Evolutionary conservation across 2,113 vertebrate species (phyloP).

Genomic region (Pseudonaja textilis): DNA sequence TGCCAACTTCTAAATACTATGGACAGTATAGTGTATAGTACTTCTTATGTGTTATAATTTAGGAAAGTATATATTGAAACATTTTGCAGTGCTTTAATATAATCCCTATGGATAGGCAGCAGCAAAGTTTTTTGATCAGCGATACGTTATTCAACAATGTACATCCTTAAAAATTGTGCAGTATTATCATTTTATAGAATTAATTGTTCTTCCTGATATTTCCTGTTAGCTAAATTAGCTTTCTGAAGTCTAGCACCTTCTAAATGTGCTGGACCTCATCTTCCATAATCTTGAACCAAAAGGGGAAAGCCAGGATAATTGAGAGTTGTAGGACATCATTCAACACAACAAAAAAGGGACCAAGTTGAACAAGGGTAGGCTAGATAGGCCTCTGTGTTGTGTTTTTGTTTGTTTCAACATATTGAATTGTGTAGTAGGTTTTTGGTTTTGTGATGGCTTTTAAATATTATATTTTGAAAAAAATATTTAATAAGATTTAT

Average conservation of each 20-base stretch:
- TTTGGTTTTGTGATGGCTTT: background rate
- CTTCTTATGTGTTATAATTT: background rate
- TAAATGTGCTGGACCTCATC: background rate
- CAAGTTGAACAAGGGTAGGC: background rate
- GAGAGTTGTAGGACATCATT: background rate
- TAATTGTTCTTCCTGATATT: rapidly evolving
- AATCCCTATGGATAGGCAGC: background rate
- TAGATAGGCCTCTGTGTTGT: background rate
- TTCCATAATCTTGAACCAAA: background rate
- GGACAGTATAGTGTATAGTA: background rate
- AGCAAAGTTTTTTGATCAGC: background rate
- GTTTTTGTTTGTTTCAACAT: rapidly evolving
- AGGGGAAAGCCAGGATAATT: background rate
- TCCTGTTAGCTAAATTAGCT: background rate
- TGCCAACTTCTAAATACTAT: background rate
- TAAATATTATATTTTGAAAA: background rate
- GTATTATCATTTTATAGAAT: background rate
- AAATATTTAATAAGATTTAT: background rate
- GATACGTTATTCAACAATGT: background rate
- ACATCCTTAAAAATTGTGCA: background rate
- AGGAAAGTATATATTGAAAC: background rate
- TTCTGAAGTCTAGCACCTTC: background rate
- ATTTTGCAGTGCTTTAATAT: background rate
- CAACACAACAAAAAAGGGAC: background rate
- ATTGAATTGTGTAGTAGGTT: background rate